Percentiles rank a stretch among this genome's conserved stretches.
Evolutionary conservation across 2,888 invertebrate genomes (phyloP).

Genomic region (Aspidiotus destructor): DNA sequence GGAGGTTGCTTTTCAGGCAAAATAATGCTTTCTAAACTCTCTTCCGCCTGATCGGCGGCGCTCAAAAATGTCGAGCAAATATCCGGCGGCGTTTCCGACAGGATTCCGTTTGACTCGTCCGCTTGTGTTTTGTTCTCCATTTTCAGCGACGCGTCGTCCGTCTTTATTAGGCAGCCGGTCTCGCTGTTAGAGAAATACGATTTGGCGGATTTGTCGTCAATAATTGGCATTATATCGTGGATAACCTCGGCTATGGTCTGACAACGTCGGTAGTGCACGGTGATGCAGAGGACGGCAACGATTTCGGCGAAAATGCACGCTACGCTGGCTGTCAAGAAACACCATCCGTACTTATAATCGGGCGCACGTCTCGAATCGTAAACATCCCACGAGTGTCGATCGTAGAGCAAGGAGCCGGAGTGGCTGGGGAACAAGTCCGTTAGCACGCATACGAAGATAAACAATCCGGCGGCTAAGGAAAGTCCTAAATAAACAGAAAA

Average conservation of each 20-base stretch:
- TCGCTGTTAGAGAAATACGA: slow-evolving; percentile 15
- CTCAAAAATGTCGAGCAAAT: slow-evolving; percentile 27
- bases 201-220: slow-evolving; percentile 12
- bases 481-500: slow-evolving; percentile 46
- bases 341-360: slow-evolving; percentile 52
- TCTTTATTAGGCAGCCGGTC: slow-evolving; percentile 6
- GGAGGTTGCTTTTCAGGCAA: background rate
- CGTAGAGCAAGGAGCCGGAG: background rate
- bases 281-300: slow-evolving; percentile 36
- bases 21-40: background rate
- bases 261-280: slow-evolving; percentile 20
- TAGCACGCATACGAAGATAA: slow-evolving; percentile 52
- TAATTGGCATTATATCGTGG: slow-evolving; percentile 11
- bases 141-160: slow-evolving; percentile 3
- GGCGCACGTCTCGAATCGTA: slow-evolving; percentile 40
- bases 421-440: slow-evolving; percentile 50
- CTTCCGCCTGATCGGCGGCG: slow-evolving; percentile 19
- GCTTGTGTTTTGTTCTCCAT: slow-evolving; percentile 3
- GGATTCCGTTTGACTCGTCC: background rate
- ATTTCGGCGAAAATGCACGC: slow-evolving; percentile 44
- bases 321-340: slow-evolving; percentile 52
- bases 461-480: slow-evolving; percentile 51
- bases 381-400: background rate
- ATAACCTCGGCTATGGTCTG: slow-evolving; percentile 20
- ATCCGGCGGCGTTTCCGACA: slow-evolving; percentile 24